These are phyloP conservation scores for Rhipidura dahli DNA, from an alignment of 2,113 vertebrate genomes.

Conservation along the genomic window DNA sequence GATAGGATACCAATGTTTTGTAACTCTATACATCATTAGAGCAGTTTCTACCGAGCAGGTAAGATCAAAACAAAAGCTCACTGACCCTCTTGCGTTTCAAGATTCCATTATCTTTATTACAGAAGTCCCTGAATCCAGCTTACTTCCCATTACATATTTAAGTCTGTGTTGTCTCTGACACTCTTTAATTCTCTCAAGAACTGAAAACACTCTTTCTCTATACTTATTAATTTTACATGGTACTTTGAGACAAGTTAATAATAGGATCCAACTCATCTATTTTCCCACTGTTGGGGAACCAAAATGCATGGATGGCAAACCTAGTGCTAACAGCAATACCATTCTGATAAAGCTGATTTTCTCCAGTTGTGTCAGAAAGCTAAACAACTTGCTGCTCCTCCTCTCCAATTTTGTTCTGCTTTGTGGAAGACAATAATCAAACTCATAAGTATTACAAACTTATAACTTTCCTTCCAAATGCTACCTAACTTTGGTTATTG, in stretches of 20 bases:
- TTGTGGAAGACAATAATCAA: background rate
- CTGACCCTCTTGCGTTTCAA: background rate
- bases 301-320: background rate
- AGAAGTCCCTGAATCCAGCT: background rate
- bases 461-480: background rate
- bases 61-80: background rate
- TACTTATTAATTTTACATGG: conserved; percentile 7
- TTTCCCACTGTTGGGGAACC: background rate
- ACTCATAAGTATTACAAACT: background rate
- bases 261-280: background rate
- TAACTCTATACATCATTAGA: background rate
- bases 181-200: background rate
- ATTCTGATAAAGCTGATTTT: background rate
- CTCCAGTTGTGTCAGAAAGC: background rate
- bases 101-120: background rate
- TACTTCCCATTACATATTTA: background rate
- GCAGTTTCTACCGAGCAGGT: background rate
- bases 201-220: background rate
- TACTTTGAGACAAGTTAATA: background rate
- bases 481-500: background rate
- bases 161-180: background rate
- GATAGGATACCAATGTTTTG: background rate
- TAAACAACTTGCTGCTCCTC: background rate
- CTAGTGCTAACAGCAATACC: background rate
- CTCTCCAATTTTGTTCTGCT: background rate